Evolutionary conservation across 2,888 invertebrate genomes (phyloP).

Genomic region (Zonitis immaculata): DNA sequence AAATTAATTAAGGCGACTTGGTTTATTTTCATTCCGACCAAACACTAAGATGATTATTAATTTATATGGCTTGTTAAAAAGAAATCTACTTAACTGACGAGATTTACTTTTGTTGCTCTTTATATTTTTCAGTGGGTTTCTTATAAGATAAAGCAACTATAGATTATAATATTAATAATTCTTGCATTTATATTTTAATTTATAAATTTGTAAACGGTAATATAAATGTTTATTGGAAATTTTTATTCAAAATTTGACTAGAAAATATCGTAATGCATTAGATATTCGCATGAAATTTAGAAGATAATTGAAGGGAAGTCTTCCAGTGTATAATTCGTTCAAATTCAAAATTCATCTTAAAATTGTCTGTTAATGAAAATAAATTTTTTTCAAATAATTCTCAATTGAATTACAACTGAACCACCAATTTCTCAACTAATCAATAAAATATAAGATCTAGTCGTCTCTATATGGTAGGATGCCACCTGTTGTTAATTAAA

Average conservation of each 20-base stretch:
- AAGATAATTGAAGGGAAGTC: too few species aligned
- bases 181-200: too few species aligned
- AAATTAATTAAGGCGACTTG: conserved; percentile 36
- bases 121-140: conserved; percentile 20
- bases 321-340: too few species aligned
- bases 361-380: too few species aligned
- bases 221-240: background rate
- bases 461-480: conserved; percentile 2
- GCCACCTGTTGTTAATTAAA: conserved; percentile 26
- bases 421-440: too few species aligned
- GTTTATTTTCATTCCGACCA: conserved; percentile 32
- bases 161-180: too few species aligned
- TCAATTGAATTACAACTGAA: background rate
- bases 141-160: background rate
- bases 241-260: too few species aligned
- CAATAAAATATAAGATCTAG: too few species aligned
- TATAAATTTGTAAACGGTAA: too few species aligned
- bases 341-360: too few species aligned
- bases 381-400: background rate
- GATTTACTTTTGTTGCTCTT: conserved; percentile 39
- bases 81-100: conserved; percentile 40
- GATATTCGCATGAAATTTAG: too few species aligned
- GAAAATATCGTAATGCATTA: too few species aligned
- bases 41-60: conserved; percentile 39
- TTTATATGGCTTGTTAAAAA: conserved; percentile 44